Percentiles rank a stretch among this genome's conserved stretches.
Evolutionary conservation across 2,888 invertebrate genomes (phyloP).

Genomic region (Allolobophora icterica): DNA sequence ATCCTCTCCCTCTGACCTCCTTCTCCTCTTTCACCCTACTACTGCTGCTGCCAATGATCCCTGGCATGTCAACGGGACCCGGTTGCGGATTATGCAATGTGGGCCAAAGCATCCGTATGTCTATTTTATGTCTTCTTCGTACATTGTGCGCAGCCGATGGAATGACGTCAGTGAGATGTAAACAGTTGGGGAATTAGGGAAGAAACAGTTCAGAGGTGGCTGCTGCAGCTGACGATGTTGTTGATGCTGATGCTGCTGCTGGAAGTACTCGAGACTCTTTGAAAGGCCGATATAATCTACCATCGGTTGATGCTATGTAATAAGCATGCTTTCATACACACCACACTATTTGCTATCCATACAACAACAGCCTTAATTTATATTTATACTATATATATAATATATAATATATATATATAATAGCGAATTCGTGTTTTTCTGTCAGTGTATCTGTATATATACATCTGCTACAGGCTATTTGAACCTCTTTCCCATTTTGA

Average conservation of each 20-base stretch:
- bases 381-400: background rate
- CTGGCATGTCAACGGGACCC: background rate
- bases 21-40: background rate
- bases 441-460: no score
- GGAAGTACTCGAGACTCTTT: background rate
- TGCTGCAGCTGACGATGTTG: no score
- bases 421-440: no score
- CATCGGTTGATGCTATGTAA: background rate
- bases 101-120: background rate
- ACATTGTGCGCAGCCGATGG: background rate
- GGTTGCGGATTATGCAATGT: background rate
- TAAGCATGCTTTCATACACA: background rate
- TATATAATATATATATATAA: background rate
- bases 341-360: background rate
- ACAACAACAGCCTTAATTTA: background rate
- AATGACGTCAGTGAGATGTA: background rate
- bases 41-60: background rate
- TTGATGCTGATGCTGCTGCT: background rate
- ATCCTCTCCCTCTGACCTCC: background rate
- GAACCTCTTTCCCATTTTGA: no score
- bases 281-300: background rate
- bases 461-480: no score
- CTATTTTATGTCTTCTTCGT: background rate
- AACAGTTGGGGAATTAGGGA: background rate
- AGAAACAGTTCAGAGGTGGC: no score